Percentiles rank a stretch among this genome's conserved stretches.
These are phyloP conservation scores for Archilochus colubris DNA, from an alignment of 2,113 vertebrate genomes.

Conservation along the genomic window DNA sequence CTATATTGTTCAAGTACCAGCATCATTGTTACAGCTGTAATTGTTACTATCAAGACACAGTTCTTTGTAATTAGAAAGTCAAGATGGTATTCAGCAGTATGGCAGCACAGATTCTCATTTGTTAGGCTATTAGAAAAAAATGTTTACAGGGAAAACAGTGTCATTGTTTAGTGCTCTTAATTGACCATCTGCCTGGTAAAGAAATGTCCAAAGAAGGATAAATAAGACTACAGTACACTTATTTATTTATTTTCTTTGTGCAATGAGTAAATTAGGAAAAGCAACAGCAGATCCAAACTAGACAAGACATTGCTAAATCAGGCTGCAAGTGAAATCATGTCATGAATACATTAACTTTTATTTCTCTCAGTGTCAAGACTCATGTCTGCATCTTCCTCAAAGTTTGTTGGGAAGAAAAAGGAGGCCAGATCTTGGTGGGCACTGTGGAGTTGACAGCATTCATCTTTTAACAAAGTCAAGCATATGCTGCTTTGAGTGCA, in stretches of 20 bases:
- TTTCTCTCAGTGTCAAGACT: constrained; percentile 70
- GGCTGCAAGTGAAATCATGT: constrained; percentile 73
- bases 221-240: constrained; percentile 79
- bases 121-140: constrained; percentile 87
- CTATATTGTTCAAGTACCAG: constrained; percentile 79
- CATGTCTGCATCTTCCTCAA: constrained; percentile 49
- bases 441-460: constrained; percentile 68
- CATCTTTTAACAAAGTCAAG: constrained; percentile 77
- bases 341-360: constrained; percentile 67
- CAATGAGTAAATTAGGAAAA: constrained; percentile 77
- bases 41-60: constrained; percentile 87
- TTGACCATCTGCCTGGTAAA: constrained; percentile 87
- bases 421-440: constrained; percentile 63
- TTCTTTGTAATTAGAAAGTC: constrained; percentile 89
- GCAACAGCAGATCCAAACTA: constrained; percentile 70
- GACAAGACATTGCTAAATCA: constrained; percentile 76
- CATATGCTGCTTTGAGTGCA: constrained; percentile 73
- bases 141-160: constrained; percentile 87
- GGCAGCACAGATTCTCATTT: constrained; percentile 85
- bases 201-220: constrained; percentile 86
- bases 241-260: constrained; percentile 83
- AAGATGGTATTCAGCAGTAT: constrained; percentile 85
- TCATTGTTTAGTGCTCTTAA: constrained; percentile 88
- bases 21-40: constrained; percentile 85
- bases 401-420: constrained; percentile 66